Evolutionary conservation across 2,888 invertebrate species (phyloP), one percentile per base, ranked within the genome.

Genomic region (Eupithecia tripunctaria): DNA sequence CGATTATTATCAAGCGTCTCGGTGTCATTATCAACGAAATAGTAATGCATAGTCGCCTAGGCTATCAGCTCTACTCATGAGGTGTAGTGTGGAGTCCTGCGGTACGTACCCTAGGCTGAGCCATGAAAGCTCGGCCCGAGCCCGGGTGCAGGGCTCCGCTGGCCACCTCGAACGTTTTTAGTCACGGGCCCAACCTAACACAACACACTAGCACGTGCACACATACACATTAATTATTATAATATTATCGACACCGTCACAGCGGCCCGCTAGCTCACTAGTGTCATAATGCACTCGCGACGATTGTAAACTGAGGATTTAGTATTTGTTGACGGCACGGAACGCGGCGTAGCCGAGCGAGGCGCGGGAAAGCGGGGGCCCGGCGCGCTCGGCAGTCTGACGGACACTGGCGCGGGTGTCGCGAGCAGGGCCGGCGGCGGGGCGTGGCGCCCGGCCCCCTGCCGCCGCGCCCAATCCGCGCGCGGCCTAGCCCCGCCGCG

Each of bases 101-200:
- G 51, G 91, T 93, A 96, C 97, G 95, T 96, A 97, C 97, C 97
- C 97, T 96, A 96, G 97, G 97, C 96, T 97, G 97, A 96, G 97
- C 97, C 97, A 97, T 97, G 96, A 96, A 96, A 96, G 96, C 96
- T 96, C 96, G 96, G 95, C 96, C 96, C 95, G 96, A 96, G 95
- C 91, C 94, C 91, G 94, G 93, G 93, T 93, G 93, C 90, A 93
- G 88, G 89, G 94, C 92, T 91, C 94, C 94, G 91, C 94, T 94
- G 93, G 94, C 94, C 93, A 94, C 94, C 91, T 92, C 94, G 94
- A 92, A 93, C 87, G 92, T 87, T 94, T 92, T 90, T 88, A 82
- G 88, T 91, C 92, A 91, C 93, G 91, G 92, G 91, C 91, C 89
- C 89, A 88, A 90, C 82, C 90, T 90, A 92, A 92, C 92, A 93